These are phyloP conservation scores for Microplitis manilae DNA, from an alignment of 2,888 invertebrate genomes.

Conservation along the genomic window DNA sequence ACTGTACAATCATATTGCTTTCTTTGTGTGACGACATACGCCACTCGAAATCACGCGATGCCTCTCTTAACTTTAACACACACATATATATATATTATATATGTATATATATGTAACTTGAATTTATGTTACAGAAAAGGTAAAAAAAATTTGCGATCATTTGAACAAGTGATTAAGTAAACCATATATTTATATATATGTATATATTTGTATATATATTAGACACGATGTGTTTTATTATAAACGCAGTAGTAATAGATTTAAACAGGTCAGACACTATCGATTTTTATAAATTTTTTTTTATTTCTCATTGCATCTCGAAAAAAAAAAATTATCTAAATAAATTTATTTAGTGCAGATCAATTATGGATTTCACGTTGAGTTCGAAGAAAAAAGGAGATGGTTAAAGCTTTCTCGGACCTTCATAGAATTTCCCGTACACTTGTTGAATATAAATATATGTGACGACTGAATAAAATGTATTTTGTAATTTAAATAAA, in stretches of 20 bases:
- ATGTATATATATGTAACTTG: not conserved
- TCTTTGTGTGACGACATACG: constrained; percentile 45
- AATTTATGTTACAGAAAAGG: not conserved
- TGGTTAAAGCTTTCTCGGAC: constrained; percentile 21
- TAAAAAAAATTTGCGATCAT: not conserved
- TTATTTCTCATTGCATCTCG: not conserved
- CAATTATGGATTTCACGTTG: constrained; percentile 16
- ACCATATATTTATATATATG: no score
- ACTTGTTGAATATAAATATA: constrained; percentile 5
- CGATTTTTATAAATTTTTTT: not conserved
- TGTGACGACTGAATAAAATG: not conserved
- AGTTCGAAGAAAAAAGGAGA: not conserved
- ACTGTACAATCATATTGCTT: constrained; percentile 19
- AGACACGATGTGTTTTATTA: not conserved
- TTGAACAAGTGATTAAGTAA: not conserved
- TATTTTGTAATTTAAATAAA: not conserved
- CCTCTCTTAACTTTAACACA: constrained; percentile 31
- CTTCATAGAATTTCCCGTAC: constrained; percentile 17
- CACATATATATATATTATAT: not conserved
- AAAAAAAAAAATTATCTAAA: constrained; percentile 1
- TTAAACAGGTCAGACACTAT: constrained; percentile 12
- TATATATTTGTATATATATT: not conserved
- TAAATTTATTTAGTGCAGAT: not conserved
- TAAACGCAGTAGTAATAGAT: constrained; percentile 20
- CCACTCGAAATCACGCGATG: constrained; percentile 32